Evolutionary conservation across 2,113 vertebrate genomes (phyloP), one percentile per base, ranked within the genome.

Genomic region (Oryzias woworae): DNA sequence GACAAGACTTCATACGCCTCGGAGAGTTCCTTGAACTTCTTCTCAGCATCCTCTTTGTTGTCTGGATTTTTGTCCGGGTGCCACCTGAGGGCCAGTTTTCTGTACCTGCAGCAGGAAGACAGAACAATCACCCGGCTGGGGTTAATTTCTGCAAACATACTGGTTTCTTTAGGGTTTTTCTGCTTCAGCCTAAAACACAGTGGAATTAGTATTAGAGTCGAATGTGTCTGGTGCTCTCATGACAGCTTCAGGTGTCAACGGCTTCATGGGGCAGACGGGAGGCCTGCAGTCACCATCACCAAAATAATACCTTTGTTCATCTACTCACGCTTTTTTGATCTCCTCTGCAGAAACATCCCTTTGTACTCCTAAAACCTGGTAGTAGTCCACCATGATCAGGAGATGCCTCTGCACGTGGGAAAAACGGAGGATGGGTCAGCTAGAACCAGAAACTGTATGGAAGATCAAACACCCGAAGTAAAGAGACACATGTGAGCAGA

Each of bases 1-100:
- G 95, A 98, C 43, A 98, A 83, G 62, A 98, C 96, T 80, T 98
- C 96, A 65, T 98, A 98, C 0, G 96, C 96, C 80, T 98, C 96
- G 0, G 96, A 95, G 55, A 98, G 92, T 84, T 98, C 95, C 60
- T 98, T 98, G 81, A 98, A 98, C 18, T 92, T 96, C 41, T 62
- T 86, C 77, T 98, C 96, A 0, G 96, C 96, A 53, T 96, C 96
- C 0, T 97, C 96, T 81, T 98, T 98, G 60, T 96, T 95, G 28
- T 98, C 96, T 0, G 96, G 96, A 71, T 98, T 98, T 94, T 96
- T 36, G 36, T 36, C 36, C 36, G 36, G 36, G 36, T 36, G 36
- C 36, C 36, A 36, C 36, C 36, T 12, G 16, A 98, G 80, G 1
- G 96, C 96, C 78, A 96, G 73, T 67, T 94, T 98, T 69, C 94